A percentile compares a stretch with the other conserved stretches of the same genome.
Conservation (phyloP, 2,113 vertebrate genomes). For the Corynorhinus townsendii region DNA sequence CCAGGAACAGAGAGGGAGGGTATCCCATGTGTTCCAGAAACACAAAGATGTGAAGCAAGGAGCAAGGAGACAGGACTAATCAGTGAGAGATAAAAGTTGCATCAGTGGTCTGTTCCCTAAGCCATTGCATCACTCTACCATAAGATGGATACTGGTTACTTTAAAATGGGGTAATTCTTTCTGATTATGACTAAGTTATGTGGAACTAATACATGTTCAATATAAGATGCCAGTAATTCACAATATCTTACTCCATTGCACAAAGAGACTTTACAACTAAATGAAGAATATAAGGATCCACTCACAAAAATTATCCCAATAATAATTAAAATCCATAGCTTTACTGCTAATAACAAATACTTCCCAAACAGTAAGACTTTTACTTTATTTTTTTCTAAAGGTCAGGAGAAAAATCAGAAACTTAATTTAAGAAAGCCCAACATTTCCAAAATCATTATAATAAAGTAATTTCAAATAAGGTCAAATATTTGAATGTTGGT, state of each 20-base stretch:
- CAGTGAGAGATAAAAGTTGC: not conserved
- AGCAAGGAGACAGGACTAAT: too few species aligned
- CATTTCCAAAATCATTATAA: not conserved
- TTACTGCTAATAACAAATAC: not conserved
- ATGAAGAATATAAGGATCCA: not conserved
- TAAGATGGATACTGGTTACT: not conserved
- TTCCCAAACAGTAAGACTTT: not conserved
- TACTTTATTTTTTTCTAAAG: not conserved
- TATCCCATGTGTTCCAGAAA: too few species aligned
- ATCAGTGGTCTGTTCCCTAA: rapidly evolving
- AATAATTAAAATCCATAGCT: not conserved
- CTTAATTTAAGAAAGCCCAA: not conserved
- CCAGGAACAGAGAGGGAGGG: not conserved
- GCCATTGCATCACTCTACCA: rapidly evolving
- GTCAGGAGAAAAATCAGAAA: not conserved
- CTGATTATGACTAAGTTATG: not conserved
- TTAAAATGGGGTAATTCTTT: not conserved
- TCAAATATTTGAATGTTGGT: not conserved
- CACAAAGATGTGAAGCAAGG: rapidly evolving
- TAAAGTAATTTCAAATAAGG: not conserved
- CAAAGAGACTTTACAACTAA: not conserved
- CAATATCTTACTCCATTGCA: not conserved
- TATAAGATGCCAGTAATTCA: not conserved
- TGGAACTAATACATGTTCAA: not conserved
- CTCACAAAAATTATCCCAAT: not conserved